These are phyloP conservation scores for Oreochromis aureus DNA, from an alignment of 2,113 vertebrate genomes.

Conservation along the genomic window DNA sequence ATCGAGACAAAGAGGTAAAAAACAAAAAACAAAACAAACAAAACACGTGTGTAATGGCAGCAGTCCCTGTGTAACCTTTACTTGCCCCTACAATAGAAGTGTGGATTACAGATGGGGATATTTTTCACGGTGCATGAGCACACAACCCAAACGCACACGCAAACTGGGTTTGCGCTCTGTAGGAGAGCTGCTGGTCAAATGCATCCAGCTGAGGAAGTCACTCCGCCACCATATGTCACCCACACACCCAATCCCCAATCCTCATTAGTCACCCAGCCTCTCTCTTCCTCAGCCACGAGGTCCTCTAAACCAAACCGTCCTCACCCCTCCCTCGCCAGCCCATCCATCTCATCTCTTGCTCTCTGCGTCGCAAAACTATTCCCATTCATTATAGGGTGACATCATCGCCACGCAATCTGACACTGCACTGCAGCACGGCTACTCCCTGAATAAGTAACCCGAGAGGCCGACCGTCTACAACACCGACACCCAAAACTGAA, in stretches of 20 bases:
- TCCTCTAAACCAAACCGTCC: not conserved
- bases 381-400: not conserved
- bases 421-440: not conserved
- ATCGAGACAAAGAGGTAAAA: not conserved
- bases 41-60: not conserved
- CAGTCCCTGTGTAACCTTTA: slow-evolving; percentile 32
- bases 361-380: not conserved
- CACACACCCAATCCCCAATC: not conserved
- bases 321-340: not conserved
- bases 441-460: not conserved
- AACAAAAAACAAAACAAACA: not conserved
- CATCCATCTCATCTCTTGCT: not conserved
- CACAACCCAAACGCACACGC: slow-evolving; percentile 5
- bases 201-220: slow-evolving; percentile 49
- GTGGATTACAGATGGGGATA: slow-evolving; percentile 42
- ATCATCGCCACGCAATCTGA: not conserved
- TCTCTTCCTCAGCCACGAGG: not conserved
- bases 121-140: slow-evolving; percentile 29
- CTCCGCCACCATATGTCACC: slow-evolving; percentile 56
- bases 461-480: not conserved
- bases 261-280: not conserved
- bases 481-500: not conserved
- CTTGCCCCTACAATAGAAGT: slow-evolving; percentile 13
- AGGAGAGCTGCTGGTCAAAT: slow-evolving; percentile 37
- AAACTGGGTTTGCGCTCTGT: slow-evolving; percentile 6